Percentiles rank a stretch among this genome's conserved stretches.
Evolutionary conservation across 2,888 invertebrate species (phyloP).

Genomic region (Ophioninae sp.): DNA sequence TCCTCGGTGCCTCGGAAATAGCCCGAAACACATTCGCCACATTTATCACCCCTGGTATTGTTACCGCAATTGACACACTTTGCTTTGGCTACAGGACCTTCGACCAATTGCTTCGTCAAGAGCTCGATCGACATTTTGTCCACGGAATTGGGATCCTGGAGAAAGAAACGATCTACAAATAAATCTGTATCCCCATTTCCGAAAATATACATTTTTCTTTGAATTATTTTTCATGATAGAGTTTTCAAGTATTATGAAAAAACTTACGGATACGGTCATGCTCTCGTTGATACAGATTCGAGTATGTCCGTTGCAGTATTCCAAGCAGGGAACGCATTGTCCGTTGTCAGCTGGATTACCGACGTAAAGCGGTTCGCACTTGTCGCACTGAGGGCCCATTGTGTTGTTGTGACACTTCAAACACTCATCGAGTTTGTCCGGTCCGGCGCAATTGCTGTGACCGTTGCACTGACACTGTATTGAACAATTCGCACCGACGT

Average conservation of each 20-base stretch:
- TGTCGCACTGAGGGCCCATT: conserved; percentile 95
- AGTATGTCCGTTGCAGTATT: conserved; percentile 95
- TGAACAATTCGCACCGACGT: conserved; percentile 96
- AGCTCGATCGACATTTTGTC: conserved; percentile 81
- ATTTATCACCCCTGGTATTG: conserved; percentile 90
- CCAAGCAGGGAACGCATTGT: conserved; percentile 92
- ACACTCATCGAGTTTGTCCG: conserved; percentile 91
- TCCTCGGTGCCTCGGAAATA: conserved; percentile 90
- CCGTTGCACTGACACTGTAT: conserved; percentile 97
- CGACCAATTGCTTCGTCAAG: conserved; percentile 85
- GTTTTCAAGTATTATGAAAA: neutral
- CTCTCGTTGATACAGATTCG: conserved; percentile 88
- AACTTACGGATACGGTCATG: conserved; percentile 78
- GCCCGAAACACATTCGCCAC: conserved; percentile 90
- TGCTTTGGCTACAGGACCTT: conserved; percentile 88
- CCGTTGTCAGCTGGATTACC: conserved; percentile 93
- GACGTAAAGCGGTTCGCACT: conserved; percentile 94
- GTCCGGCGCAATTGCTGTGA: conserved; percentile 95
- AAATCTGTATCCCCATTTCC: neutral
- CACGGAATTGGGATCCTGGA: conserved; percentile 77
- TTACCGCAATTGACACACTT: conserved; percentile 93
- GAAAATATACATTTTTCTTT: neutral
- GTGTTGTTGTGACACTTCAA: conserved; percentile 95
- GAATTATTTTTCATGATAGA: neutral
- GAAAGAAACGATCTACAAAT: conserved; percentile 14